phyloP scores from a whole-genome alignment of 1,140 invertebrate species.

The Camponotus vicinus region DNA sequence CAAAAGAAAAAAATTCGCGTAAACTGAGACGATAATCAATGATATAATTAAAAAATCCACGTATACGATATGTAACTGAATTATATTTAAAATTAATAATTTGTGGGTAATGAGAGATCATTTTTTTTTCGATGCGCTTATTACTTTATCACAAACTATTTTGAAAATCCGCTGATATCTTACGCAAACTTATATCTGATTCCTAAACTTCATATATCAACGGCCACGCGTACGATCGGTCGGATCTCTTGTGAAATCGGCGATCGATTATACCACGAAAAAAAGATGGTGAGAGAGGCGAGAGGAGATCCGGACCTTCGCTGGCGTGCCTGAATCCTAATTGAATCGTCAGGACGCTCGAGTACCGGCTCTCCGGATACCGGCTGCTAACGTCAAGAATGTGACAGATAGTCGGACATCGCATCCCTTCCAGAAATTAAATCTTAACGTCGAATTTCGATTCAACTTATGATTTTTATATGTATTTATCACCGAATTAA shows the following conservation, averaged over 20 bases:
- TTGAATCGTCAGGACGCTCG: slow-evolving; percentile 83
- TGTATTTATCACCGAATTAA: slow-evolving; percentile 52
- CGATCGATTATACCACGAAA: slow-evolving; percentile 78
- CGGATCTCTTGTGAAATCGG: slow-evolving; percentile 72
- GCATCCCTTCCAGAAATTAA: slow-evolving; percentile 70
- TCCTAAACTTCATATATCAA: slow-evolving; percentile 76
- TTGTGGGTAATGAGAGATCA: neutral
- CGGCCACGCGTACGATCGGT: slow-evolving; percentile 48
- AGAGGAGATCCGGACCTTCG: slow-evolving; percentile 56
- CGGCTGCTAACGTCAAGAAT: slow-evolving; percentile 78
- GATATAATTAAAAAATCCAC: neutral
- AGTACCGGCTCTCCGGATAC: slow-evolving; percentile 74
- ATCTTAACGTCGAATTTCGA: slow-evolving; percentile 61
- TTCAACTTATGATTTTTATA: slow-evolving; percentile 62
- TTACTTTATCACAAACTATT: slow-evolving; percentile 43
- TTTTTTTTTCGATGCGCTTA: slow-evolving; percentile 15
- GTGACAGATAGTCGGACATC: slow-evolving; percentile 80
- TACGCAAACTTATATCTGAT: slow-evolving; percentile 55
- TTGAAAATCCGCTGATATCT: slow-evolving; percentile 35
- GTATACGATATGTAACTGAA: slow-evolving; percentile 6
- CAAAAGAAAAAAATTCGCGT: neutral
- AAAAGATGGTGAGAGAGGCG: slow-evolving; percentile 53
- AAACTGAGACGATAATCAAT: neutral
- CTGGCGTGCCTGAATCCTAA: slow-evolving; percentile 79
- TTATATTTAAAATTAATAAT: slow-evolving; percentile 35